These are phyloP conservation scores for Drosophila subquinaria DNA, from an alignment of 2,888 invertebrate genomes.

Conservation along the genomic window DNA sequence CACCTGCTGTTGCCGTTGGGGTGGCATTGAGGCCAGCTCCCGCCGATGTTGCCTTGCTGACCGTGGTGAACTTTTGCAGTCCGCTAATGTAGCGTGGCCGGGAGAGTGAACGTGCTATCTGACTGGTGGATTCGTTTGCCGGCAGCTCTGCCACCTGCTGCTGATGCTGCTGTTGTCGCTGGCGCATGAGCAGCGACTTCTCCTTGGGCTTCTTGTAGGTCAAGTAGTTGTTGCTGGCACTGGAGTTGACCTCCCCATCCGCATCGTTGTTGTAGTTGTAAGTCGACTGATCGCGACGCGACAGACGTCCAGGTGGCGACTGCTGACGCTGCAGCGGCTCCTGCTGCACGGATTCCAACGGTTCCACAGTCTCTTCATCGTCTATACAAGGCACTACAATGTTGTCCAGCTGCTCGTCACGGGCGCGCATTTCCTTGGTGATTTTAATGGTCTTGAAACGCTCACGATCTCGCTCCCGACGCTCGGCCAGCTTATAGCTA, in stretches of 20 bases:
- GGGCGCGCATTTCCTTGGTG: constrained; percentile 71
- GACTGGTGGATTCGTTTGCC: constrained; percentile 19
- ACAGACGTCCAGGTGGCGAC: constrained; percentile 63
- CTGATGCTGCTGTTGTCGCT: constrained; percentile 41
- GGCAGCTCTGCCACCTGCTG: constrained; percentile 17
- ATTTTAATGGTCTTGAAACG: constrained; percentile 86
- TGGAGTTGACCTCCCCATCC: constrained; percentile 15
- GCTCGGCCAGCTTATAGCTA: constrained; percentile 69
- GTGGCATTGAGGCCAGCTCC: constrained; percentile 73
- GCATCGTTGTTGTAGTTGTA: constrained; percentile 60
- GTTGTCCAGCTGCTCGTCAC: constrained; percentile 68
- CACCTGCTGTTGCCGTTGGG: constrained; percentile 25
- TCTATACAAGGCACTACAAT: constrained; percentile 85
- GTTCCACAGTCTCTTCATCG: constrained; percentile 59
- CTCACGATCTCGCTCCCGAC: constrained; percentile 84
- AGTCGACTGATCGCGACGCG: constrained; percentile 73
- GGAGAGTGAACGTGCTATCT: constrained; percentile 77
- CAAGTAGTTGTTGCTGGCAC: constrained; percentile 72
- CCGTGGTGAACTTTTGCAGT: constrained; percentile 79
- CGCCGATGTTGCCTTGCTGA: constrained; percentile 83
- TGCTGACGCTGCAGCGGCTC: constrained; percentile 22
- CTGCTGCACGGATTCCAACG: constrained; percentile 4
- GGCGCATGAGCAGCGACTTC: constrained; percentile 53
- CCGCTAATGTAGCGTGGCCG: constrained; percentile 84
- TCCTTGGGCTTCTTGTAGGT: constrained; percentile 84